These are phyloP conservation scores for Hermatobates lingyangjiaoensis DNA, from an alignment of 1,140 invertebrate species.

Conservation along the genomic window DNA sequence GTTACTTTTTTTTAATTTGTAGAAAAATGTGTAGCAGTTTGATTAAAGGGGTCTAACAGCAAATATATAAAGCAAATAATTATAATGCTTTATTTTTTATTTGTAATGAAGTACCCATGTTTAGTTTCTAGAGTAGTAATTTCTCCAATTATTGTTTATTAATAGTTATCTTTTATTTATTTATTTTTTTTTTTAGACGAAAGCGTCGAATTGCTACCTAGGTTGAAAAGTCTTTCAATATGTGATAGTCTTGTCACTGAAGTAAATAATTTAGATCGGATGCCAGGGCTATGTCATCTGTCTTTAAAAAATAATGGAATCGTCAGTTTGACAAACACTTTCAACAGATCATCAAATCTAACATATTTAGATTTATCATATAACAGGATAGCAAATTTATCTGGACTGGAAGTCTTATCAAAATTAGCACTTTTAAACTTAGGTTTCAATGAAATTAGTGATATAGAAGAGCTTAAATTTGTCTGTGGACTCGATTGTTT, in stretches of 20 bases:
- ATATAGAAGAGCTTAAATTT: constrained; percentile 61
- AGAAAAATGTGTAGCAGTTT: no score
- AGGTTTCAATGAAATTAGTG: constrained; percentile 61
- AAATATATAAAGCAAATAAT: no score
- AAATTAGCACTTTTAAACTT: constrained; percentile 70
- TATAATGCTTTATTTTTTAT: no score
- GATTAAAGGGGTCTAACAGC: no score
- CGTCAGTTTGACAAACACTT: not conserved
- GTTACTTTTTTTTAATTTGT: no score
- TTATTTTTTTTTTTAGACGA: constrained; percentile 27
- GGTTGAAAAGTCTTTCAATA: constrained; percentile 48
- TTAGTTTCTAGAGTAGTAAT: no score
- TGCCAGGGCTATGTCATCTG: not conserved
- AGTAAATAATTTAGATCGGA: not conserved
- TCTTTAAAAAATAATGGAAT: constrained; percentile 1
- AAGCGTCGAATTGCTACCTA: constrained; percentile 57
- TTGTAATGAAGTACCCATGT: no score
- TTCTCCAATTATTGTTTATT: no score
- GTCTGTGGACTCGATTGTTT: constrained; percentile 66
- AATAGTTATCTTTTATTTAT: no score
- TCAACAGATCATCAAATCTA: constrained; percentile 41
- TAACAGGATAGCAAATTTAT: constrained; percentile 56
- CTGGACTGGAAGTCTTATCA: constrained; percentile 64
- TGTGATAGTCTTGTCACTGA: constrained; percentile 54
- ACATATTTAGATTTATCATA: constrained; percentile 62